These are phyloP conservation scores for Sympetrum striolatum DNA, from an alignment of 2,888 invertebrate species.

Conservation along the genomic window DNA sequence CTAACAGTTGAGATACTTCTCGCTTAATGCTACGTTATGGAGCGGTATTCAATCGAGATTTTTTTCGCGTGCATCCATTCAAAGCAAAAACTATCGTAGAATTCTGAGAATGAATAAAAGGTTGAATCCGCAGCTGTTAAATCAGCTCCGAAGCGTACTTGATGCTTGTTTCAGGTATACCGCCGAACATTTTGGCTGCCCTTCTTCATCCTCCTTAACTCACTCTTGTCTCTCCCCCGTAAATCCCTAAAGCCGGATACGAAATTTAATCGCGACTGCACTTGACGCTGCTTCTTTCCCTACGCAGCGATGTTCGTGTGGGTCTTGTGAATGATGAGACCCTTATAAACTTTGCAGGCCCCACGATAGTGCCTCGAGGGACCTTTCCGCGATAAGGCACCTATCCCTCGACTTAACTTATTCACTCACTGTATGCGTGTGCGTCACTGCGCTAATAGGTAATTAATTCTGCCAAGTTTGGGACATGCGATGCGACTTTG, in stretches of 20 bases:
- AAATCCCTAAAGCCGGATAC: neutral
- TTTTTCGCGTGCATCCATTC: too few relatives aligned
- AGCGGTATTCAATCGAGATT: too few relatives aligned
- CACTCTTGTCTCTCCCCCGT: neutral
- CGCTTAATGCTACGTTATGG: too few relatives aligned
- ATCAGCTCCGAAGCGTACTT: too few relatives aligned
- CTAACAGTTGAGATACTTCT: too few relatives aligned
- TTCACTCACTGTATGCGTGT: neutral
- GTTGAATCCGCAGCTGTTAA: too few relatives aligned
- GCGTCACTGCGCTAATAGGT: neutral
- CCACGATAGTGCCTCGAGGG: neutral
- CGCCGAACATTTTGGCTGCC: neutral
- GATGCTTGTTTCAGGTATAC: neutral
- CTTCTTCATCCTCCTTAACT: neutral
- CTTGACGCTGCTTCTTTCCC: neutral
- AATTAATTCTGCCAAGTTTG: neutral
- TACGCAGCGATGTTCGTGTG: neutral
- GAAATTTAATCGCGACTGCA: neutral
- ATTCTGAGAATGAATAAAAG: too few relatives aligned
- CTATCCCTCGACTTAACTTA: neutral
- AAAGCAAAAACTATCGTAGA: too few relatives aligned
- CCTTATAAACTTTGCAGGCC: slow-evolving; percentile 21
- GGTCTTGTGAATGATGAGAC: neutral
- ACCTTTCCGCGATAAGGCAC: neutral
- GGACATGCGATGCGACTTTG: too few relatives aligned